A percentile compares a stretch with the other conserved stretches of the same genome.
These are phyloP conservation scores for Tapera naevia DNA, from an alignment of 2,797 vertebrate species.

Conservation along the genomic window DNA sequence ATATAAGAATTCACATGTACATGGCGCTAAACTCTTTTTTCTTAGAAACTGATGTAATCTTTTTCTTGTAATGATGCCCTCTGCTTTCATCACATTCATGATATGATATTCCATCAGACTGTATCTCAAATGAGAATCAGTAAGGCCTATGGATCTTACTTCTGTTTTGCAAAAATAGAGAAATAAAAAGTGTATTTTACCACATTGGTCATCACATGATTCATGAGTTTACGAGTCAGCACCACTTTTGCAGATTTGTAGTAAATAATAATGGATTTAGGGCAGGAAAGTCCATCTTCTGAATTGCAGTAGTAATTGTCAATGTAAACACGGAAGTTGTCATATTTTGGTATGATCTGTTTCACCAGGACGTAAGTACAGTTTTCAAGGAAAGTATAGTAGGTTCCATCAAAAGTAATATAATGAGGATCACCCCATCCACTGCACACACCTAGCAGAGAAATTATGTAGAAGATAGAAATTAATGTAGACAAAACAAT, in stretches of 20 bases:
- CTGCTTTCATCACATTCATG: not conserved
- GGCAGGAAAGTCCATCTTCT: slow-evolving; percentile 74
- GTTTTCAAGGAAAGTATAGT: slow-evolving; percentile 81
- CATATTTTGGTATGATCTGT: slow-evolving; percentile 74
- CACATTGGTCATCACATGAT: slow-evolving; percentile 70
- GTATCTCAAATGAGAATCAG: not conserved
- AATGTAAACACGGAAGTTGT: slow-evolving; percentile 77
- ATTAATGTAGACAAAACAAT: not conserved
- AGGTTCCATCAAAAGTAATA: slow-evolving; percentile 80
- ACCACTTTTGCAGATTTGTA: slow-evolving; percentile 70
- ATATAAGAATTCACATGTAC: not conserved
- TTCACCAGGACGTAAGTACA: slow-evolving; percentile 81
- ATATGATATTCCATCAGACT: not conserved
- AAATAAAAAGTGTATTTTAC: slow-evolving; percentile 46
- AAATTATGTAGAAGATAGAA: not conserved
- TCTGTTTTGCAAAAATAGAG: not conserved
- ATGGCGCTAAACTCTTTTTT: not conserved
- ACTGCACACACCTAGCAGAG: slow-evolving; percentile 75
- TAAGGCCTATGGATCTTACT: not conserved
- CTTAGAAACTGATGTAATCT: not conserved
- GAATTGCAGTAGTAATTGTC: slow-evolving; percentile 75
- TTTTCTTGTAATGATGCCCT: not conserved
- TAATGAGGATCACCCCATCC: slow-evolving; percentile 84
- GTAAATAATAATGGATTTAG: slow-evolving; percentile 75
- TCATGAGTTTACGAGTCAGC: slow-evolving; percentile 60